phyloP scores from a whole-genome alignment of 2,113 vertebrate species.

The Hipposideros armiger region DNA sequence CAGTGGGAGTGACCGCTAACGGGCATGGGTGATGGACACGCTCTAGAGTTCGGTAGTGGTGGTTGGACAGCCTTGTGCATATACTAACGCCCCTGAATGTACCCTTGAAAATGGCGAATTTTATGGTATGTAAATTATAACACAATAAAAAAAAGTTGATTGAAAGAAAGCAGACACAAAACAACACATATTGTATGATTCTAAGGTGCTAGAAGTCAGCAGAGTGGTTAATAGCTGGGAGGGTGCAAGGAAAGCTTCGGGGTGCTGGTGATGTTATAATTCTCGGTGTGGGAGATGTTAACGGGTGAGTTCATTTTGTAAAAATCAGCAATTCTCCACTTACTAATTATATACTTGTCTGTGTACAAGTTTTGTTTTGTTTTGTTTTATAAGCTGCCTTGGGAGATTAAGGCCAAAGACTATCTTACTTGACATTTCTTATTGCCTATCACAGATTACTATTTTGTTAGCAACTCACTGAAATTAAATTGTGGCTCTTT shows the following conservation, averaged over 20 bases:
- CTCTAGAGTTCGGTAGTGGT: neutral
- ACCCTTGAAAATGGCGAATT: slow-evolving; percentile 5
- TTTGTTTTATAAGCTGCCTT: neutral
- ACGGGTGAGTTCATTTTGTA: neutral
- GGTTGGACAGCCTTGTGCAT: neutral
- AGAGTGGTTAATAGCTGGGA: neutral
- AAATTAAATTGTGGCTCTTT: slow-evolving; percentile 39
- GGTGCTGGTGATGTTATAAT: neutral
- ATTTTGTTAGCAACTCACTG: slow-evolving; percentile 2
- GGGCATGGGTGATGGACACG: neutral
- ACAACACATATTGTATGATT: neutral
- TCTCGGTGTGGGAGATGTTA: neutral
- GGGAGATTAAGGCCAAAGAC: neutral
- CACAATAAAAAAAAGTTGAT: neutral
- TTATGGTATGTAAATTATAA: neutral
- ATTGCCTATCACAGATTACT: neutral
- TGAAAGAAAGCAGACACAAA: neutral
- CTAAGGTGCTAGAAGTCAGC: neutral
- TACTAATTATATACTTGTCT: neutral
- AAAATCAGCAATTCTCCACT: neutral
- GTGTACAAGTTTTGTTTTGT: neutral
- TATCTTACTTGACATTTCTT: slow-evolving; percentile 27
- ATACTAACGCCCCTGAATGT: neutral
- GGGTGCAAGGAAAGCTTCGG: neutral
- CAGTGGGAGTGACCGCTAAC: neutral